Conservation (phyloP, 2,888 invertebrate species). For the Agrotis puta region DNA sequence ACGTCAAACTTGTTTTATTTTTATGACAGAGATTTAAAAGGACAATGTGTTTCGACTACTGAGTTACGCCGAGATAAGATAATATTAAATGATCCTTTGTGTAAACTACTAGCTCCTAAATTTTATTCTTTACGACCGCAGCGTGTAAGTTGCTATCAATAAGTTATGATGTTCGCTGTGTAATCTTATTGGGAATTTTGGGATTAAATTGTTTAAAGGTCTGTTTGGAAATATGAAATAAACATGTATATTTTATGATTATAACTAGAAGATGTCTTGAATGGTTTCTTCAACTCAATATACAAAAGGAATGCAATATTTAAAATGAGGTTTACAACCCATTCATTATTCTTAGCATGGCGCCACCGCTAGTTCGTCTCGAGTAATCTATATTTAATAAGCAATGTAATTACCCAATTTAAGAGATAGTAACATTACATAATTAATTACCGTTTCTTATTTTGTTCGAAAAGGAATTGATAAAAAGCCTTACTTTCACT, state of each 20-base stretch:
- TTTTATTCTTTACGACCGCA: slow-evolving; percentile 58
- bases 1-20: slow-evolving; percentile 76
- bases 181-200: slow-evolving; percentile 52
- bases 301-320: background rate
- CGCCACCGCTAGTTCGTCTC: background rate
- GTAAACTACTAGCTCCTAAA: slow-evolving; percentile 66
- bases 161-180: slow-evolving; percentile 35
- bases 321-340: background rate
- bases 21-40: slow-evolving; percentile 79
- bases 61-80: slow-evolving; percentile 83
- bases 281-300: background rate
- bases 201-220: background rate
- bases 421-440: slow-evolving; percentile 45
- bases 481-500: slow-evolving; percentile 65
- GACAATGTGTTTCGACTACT: slow-evolving; percentile 78
- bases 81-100: slow-evolving; percentile 80
- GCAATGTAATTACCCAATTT: slow-evolving; percentile 45
- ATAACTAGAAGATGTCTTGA: background rate
- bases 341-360: slow-evolving; percentile 16
- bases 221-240: slow-evolving; percentile 5
- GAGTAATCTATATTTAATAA: slow-evolving; percentile 58
- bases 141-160: slow-evolving; percentile 51
- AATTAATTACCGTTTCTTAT: slow-evolving; percentile 61
- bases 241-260: slow-evolving; percentile 11
- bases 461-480: slow-evolving; percentile 55